Evolutionary conservation across 2,888 invertebrate genomes (phyloP), one percentile per base, ranked within the genome.

Genomic region (Eupithecia abbreviata): DNA sequence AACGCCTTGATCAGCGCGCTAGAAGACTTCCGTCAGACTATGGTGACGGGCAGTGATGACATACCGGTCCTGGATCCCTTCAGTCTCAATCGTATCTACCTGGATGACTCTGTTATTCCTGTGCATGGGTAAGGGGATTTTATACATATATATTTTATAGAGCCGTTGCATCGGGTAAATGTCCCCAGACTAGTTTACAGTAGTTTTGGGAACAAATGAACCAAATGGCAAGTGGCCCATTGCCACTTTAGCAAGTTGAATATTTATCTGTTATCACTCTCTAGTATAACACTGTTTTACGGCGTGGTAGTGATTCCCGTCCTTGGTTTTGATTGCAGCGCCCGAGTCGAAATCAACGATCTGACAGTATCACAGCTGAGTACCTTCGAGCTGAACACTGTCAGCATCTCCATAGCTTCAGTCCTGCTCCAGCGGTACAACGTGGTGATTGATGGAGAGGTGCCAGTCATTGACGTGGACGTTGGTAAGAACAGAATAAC

Each of bases 61-160:
- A 77, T 93, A 1, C 93, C 93, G 0, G 83, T 91, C 0, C 76
- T 93, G 73, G 93, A 93, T 70, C 93, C 93, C 0, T 79, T 92
- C 0, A 43, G 80, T 2, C 55, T 90, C 0, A 85, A 88, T 0
- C 79, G 81, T 1, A 18, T 92, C 9, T 45, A 82, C 5, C 6
- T 91, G 2, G 86, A 89, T 47, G 91, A 90, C 4, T 79, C 82
- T 15, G 51, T 78, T 2, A 51, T 92, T 47, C 87, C 87, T 3
- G 13, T 90, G 5, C 87, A 89, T 0, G 88, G 88, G 92, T 93
- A 83, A 84, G 88, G 42, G 4, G n/a, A 51, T 51, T n/a, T n/a
- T n/a, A n/a, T n/a, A n/a, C n/a, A n/a, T n/a, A n/a, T n/a, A n/a
- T n/a, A n/a, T n/a, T n/a, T n/a, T n/a, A n/a, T n/a, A n/a, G n/a